Evolutionary conservation across 2,113 vertebrate genomes (phyloP).

Genomic region (Lepus timidus): DNA sequence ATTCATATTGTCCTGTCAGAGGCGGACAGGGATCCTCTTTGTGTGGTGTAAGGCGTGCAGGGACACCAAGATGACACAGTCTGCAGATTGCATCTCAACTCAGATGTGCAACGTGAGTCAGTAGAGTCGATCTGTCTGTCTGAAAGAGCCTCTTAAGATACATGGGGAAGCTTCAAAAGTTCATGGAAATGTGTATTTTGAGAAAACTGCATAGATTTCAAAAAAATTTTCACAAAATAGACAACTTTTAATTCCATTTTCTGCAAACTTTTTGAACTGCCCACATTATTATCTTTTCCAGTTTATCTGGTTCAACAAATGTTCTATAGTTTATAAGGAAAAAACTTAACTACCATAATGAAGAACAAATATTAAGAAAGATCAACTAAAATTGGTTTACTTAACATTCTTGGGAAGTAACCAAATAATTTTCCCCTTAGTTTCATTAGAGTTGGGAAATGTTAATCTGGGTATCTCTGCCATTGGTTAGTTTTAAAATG

Average conservation of each 20-base stretch:
- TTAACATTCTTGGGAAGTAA: neutral
- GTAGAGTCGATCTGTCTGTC: neutral
- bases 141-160: neutral
- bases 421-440: neutral
- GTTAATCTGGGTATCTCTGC: neutral
- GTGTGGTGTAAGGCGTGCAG: constrained; percentile 84
- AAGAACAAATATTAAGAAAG: constrained; percentile 12
- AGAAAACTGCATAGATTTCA: too few relatives aligned
- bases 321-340: neutral
- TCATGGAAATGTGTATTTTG: too few relatives aligned
- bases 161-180: too few relatives aligned
- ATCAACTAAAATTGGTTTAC: neutral
- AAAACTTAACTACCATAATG: constrained; percentile 22
- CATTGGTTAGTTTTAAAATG: constrained; percentile 12
- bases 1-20: constrained; percentile 91
- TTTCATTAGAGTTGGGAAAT: neutral
- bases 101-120: neutral
- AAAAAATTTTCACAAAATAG: too few relatives aligned
- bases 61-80: neutral
- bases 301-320: constrained; percentile 16
- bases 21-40: constrained; percentile 94
- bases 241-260: too few relatives aligned
- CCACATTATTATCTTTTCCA: neutral
- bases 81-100: neutral
- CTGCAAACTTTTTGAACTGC: too few relatives aligned